phyloP scores from a whole-genome alignment of 1,140 invertebrate species.

The Pissodes strobi region DNA sequence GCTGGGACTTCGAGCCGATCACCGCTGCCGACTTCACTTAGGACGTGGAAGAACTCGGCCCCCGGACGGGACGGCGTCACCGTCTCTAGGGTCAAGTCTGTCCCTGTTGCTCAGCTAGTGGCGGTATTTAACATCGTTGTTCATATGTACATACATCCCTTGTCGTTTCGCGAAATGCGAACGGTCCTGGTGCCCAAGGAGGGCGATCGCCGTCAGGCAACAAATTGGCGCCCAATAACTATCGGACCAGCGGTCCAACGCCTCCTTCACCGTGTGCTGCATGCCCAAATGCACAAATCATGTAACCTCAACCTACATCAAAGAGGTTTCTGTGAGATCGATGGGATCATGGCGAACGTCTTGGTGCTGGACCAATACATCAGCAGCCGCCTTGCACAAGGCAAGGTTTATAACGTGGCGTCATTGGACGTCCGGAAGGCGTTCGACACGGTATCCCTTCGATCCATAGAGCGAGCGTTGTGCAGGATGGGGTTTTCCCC shows the following conservation, averaged over 20 bases:
- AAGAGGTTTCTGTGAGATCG: slow-evolving; percentile 46
- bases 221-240: too few species aligned
- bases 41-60: slow-evolving; percentile 25
- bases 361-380: slow-evolving; percentile 49
- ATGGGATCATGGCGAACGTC: slow-evolving; percentile 51
- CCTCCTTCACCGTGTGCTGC: slow-evolving; percentile 18
- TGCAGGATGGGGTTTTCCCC: not conserved
- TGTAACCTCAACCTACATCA: slow-evolving; percentile 24
- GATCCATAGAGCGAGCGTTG: not conserved
- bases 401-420: slow-evolving; percentile 47
- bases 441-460: slow-evolving; percentile 19
- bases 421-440: slow-evolving; percentile 47
- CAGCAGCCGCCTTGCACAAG: slow-evolving; percentile 9
- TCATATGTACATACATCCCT: too few species aligned
- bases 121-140: slow-evolving; percentile 23
- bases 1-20: too few species aligned
- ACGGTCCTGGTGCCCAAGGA: too few species aligned
- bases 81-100: slow-evolving; percentile 14
- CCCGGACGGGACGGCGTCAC: slow-evolving; percentile 36
- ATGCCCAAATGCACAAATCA: too few species aligned
- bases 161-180: too few species aligned
- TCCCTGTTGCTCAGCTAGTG: not conserved
- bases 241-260: slow-evolving; percentile 19
- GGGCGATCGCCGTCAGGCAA: too few species aligned
- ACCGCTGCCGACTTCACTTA: too few species aligned